Evolutionary conservation across 2,797 vertebrate species (phyloP).

Genomic region (Passerculus sandwichensis): DNA sequence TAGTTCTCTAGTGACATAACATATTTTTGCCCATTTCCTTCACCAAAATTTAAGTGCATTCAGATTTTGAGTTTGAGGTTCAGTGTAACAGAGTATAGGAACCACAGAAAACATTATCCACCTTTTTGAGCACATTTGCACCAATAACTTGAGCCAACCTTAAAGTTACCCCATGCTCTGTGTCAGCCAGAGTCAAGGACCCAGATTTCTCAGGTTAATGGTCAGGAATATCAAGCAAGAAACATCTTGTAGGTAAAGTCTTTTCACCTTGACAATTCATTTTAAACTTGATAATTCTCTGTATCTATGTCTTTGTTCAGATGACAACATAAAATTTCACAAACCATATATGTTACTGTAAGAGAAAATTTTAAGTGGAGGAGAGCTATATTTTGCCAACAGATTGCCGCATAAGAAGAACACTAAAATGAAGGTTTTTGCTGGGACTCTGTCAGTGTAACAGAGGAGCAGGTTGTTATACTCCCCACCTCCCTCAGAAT

Average conservation of each 20-base stretch:
- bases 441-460: not conserved
- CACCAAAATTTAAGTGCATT: not conserved
- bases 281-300: not conserved
- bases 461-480: not conserved
- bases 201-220: not conserved
- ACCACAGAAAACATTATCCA: not conserved
- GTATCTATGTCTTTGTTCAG: not conserved
- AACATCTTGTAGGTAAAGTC: not conserved
- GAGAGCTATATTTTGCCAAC: not conserved
- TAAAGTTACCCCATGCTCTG: not conserved
- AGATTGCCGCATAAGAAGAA: not conserved
- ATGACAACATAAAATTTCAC: not conserved
- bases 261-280: not conserved
- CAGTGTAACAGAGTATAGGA: not conserved
- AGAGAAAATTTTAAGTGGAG: not conserved
- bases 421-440: not conserved
- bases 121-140: not conserved
- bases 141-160: not conserved
- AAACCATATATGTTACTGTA: not conserved
- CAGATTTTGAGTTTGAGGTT: not conserved
- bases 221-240: not conserved
- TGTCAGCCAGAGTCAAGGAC: not conserved
- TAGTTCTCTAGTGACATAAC: not conserved
- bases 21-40: not conserved
- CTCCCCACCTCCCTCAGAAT: not conserved